phyloP scores from a whole-genome alignment of 1,140 invertebrate species.

The Drosophila truncata region DNA sequence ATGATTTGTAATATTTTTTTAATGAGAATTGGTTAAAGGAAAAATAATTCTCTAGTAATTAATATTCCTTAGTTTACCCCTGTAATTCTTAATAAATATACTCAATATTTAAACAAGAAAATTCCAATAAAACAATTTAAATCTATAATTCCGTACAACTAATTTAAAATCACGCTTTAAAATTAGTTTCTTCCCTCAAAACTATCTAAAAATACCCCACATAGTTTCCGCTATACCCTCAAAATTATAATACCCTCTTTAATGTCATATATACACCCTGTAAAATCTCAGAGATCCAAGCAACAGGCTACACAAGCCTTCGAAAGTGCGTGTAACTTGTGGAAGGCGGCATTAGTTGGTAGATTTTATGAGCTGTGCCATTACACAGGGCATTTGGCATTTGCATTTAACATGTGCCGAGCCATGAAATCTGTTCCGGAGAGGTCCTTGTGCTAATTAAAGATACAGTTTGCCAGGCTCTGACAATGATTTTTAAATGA shows the following conservation, averaged over 20 bases:
- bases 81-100: too few relatives aligned
- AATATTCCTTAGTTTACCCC: too few relatives aligned
- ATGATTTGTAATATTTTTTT: too few relatives aligned
- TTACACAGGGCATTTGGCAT: conserved; percentile 32
- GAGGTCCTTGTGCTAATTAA: conserved; percentile 70
- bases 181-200: too few relatives aligned
- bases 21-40: too few relatives aligned
- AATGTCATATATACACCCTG: background rate
- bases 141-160: too few relatives aligned
- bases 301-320: conserved; percentile 8
- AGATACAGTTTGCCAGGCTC: conserved; percentile 41
- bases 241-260: too few relatives aligned
- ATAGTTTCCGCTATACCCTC: background rate
- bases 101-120: too few relatives aligned
- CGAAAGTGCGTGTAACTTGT: conserved; percentile 40
- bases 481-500: conserved; percentile 68
- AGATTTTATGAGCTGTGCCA: conserved; percentile 72
- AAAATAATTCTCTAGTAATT: too few relatives aligned
- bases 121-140: too few relatives aligned
- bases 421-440: conserved; percentile 65
- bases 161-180: too few relatives aligned
- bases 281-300: conserved; percentile 5
- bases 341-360: conserved; percentile 60
- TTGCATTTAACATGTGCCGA: conserved; percentile 72
- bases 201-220: background rate